Evolutionary conservation across 2,888 invertebrate species (phyloP), one percentile per base, ranked within the genome.

Genomic region (Trichopoda pennipes): DNA sequence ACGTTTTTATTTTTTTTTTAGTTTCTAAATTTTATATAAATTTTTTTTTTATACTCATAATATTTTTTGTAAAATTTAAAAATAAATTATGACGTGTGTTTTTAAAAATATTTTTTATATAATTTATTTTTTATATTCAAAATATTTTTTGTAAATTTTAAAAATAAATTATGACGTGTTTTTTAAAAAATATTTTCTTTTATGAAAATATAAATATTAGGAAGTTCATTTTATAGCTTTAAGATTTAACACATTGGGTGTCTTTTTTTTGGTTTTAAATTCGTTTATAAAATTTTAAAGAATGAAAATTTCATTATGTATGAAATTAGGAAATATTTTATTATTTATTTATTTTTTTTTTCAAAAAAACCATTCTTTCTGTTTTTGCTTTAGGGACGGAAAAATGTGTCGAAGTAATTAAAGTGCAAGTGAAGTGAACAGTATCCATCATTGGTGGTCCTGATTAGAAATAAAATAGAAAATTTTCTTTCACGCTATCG

Each of bases 401-500:
- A 51, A 32, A 68, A 75, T 64, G 58, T 64, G 51, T 51, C 64
- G 70, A 72, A 58, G 78, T 64, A 72, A 58, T 63, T 70, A 63
- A 70, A 77, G 38, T 49, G 38, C 19, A 56, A 56, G 49, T 32
- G 42, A 70, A 70, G 63, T 64, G 77, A 63, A 19, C 55, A 63
- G 28, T 49, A 53, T 17, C 58, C 53, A 12, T 55, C 70, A 64
- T 64, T 61, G 78, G 78, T 78, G 78, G 78, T 78, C 78, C 64
- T 23, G 63, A 32, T 56, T 56, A 64, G 61, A 69, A 69, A 76
- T 32, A 53, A 21, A 35, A 61, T 76, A 76, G 38, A 44, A 44
- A 44, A 53, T 76, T 61, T 7, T 19, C 49, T 66, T n/a, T 75
- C 58, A 72, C 77, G 78, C 70, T 64, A 56, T 55, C 21, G 63